A percentile compares a stretch with the other conserved stretches of the same genome.
Conservation (phyloP, 2,797 vertebrate species). For the Syngnathus acus region DNA sequence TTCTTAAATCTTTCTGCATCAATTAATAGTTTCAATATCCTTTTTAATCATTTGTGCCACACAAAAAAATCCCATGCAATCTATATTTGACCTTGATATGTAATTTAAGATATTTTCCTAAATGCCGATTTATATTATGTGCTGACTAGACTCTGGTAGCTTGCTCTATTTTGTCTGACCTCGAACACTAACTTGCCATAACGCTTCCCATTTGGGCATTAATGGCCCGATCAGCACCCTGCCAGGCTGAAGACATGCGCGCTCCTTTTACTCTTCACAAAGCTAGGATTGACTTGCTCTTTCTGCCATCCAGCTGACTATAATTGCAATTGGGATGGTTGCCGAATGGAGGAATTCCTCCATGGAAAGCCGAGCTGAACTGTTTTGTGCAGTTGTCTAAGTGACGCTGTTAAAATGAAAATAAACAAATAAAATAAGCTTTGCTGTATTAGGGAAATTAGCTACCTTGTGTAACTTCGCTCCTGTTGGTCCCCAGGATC, state of each 20-base stretch:
- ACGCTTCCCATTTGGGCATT: not conserved
- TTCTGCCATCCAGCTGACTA: not conserved
- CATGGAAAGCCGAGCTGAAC: not conserved
- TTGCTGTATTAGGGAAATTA: not conserved
- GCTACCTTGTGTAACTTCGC: not conserved
- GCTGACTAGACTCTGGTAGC: not conserved
- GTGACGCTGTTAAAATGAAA: not conserved
- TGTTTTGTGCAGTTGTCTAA: not conserved
- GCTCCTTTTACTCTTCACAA: not conserved
- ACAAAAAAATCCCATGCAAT: not conserved
- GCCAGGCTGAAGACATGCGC: not conserved
- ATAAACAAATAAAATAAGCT: not conserved
- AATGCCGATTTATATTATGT: not conserved
- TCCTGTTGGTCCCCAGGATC: conserved; percentile 61
- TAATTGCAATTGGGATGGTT: not conserved
- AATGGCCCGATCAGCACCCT: not conserved
- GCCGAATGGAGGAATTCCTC: not conserved
- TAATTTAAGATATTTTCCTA: not conserved
- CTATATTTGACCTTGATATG: not conserved
- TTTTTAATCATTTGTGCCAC: not conserved
- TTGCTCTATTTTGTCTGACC: not conserved
- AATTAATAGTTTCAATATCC: not conserved
- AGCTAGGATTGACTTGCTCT: conserved; percentile 2
- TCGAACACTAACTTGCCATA: not conserved
- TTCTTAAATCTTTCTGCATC: not conserved